phyloP scores from a whole-genome alignment of 1,140 invertebrate species.

The Chelonus insularis region DNA sequence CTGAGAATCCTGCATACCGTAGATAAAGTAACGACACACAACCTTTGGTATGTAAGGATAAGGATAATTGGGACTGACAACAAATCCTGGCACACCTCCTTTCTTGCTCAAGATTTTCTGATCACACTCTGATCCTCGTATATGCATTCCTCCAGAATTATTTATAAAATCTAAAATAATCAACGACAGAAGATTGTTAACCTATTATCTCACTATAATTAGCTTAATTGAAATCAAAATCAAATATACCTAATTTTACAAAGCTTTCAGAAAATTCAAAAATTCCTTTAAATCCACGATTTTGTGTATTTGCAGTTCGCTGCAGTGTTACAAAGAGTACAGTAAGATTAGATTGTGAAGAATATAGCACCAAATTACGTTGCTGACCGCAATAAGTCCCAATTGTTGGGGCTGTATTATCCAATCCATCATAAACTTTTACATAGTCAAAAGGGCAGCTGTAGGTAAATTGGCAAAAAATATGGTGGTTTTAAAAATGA shows the following conservation, averaged over 20 bases:
- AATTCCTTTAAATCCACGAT: slow-evolving; percentile 92
- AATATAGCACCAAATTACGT: slow-evolving; percentile 92
- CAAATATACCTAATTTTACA: slow-evolving; percentile 93
- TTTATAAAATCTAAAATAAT: slow-evolving; percentile 82
- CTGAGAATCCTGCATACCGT: slow-evolving; percentile 93
- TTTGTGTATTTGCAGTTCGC: slow-evolving; percentile 87
- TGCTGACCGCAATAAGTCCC: slow-evolving; percentile 98
- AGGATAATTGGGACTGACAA: slow-evolving; percentile 95
- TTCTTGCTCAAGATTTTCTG: slow-evolving; percentile 89
- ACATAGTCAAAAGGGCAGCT: slow-evolving; percentile 99
- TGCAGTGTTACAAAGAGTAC: slow-evolving; percentile 88
- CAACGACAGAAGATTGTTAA: neutral
- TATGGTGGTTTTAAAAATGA: slow-evolving; percentile 13
- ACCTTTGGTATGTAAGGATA: slow-evolving; percentile 92
- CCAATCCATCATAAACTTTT: slow-evolving; percentile 92
- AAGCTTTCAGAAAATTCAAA: slow-evolving; percentile 96
- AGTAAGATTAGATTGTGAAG: slow-evolving; percentile 84
- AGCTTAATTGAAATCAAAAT: too few relatives aligned
- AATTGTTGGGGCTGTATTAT: slow-evolving; percentile 84
- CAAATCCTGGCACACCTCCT: slow-evolving; percentile 86
- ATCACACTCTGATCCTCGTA: slow-evolving; percentile 94
- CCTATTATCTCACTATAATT: neutral
- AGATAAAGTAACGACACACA: slow-evolving; percentile 96
- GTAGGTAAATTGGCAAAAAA: slow-evolving; percentile 36
- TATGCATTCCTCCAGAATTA: slow-evolving; percentile 82